Evolutionary conservation across 2,113 vertebrate species (phyloP).

Genomic region (Psephotus haematonotus): DNA sequence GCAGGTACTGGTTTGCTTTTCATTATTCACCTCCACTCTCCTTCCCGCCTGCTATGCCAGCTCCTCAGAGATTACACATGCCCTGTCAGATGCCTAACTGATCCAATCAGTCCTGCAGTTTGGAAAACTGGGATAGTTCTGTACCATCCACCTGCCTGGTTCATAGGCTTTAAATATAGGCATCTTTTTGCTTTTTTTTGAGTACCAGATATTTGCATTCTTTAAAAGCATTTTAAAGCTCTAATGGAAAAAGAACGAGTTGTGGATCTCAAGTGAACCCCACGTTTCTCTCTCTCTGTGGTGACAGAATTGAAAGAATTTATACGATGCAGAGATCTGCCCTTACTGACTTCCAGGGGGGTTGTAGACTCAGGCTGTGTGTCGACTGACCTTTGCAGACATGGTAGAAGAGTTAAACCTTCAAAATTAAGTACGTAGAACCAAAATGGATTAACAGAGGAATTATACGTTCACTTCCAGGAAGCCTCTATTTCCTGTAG

Average conservation of each 20-base stretch:
- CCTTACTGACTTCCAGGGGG: not conserved
- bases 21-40: not conserved
- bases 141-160: not conserved
- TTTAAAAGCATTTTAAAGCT: not conserved
- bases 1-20: constrained; percentile 28
- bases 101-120: not conserved
- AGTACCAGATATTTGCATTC: not conserved
- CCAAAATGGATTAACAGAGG: not conserved
- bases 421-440: not conserved
- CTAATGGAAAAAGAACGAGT: not conserved
- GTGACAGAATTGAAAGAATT: not conserved
- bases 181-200: not conserved
- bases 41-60: not conserved
- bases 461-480: not conserved
- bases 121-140: not conserved
- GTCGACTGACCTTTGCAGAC: not conserved
- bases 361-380: not conserved
- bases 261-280: not conserved
- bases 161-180: not conserved
- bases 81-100: fast-evolving
- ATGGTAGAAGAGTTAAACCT: not conserved
- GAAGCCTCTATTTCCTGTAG: not conserved
- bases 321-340: not conserved
- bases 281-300: fast-evolving
- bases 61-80: not conserved